Evolutionary conservation across 2,888 invertebrate genomes (phyloP).

Genomic region (Polyploca ridens): DNA sequence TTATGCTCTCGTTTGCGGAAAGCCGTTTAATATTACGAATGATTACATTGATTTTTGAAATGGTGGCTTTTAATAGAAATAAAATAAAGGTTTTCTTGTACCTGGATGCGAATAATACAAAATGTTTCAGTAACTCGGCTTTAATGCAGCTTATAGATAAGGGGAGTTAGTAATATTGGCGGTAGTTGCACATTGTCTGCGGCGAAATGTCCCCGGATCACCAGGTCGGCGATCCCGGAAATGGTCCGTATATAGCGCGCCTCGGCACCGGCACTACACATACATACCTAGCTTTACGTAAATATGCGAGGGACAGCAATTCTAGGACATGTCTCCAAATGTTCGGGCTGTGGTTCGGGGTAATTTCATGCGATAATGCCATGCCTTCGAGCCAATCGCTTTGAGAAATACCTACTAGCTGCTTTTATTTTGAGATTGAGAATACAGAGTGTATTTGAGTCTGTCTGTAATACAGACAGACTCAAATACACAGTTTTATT

Average conservation of each 20-base stretch:
- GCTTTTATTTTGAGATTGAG: too few species aligned
- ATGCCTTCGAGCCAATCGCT: not conserved
- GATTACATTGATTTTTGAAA: not conserved
- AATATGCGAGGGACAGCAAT: not conserved
- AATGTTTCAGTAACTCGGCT: not conserved
- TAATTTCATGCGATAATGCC: not conserved
- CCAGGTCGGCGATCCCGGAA: conserved; percentile 69
- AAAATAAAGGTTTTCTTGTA: not conserved
- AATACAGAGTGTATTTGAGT: too few species aligned
- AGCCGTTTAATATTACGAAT: conserved; percentile 17
- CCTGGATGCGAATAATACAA: not conserved
- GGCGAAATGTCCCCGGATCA: conserved; percentile 40
- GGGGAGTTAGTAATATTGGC: conserved; percentile 2
- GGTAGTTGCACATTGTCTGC: conserved; percentile 17
- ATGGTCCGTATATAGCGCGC: conserved; percentile 53
- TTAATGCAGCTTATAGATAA: not conserved
- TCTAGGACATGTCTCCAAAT: not conserved
- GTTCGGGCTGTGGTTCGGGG: too few species aligned
- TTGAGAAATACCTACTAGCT: too few species aligned
- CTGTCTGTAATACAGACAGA: too few species aligned
- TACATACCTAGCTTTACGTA: not conserved
- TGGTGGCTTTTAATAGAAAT: not conserved
- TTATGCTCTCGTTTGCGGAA: conserved; percentile 26
- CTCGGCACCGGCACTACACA: conserved; percentile 26
- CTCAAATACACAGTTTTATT: not conserved